These are phyloP conservation scores for Noctua janthina DNA, from an alignment of 2,888 invertebrate genomes.

Conservation along the genomic window DNA sequence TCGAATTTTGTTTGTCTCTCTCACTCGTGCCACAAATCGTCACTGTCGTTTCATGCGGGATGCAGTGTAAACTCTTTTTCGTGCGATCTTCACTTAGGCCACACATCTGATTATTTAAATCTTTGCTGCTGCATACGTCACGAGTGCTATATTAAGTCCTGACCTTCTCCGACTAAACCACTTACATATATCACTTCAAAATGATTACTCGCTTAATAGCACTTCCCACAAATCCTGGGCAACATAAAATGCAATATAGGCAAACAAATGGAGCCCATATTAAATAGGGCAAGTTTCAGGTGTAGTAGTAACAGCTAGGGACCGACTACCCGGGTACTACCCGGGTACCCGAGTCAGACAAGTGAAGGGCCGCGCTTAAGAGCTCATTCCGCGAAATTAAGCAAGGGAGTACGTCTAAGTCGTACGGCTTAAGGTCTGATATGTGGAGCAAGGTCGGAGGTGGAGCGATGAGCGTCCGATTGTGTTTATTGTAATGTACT, in stretches of 20 bases:
- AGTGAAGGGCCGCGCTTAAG: conserved; percentile 82
- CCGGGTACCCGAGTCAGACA: conserved; percentile 73
- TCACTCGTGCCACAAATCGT: background rate
- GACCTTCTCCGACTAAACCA: conserved; percentile 1
- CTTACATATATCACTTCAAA: conserved; percentile 49
- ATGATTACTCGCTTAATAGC: conserved; percentile 47
- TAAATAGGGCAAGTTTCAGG: conserved; percentile 69
- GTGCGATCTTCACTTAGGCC: background rate
- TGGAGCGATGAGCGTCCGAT: conserved; percentile 49
- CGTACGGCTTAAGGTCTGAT: conserved; percentile 78
- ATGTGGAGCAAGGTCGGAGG: conserved; percentile 54
- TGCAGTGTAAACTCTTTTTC: background rate
- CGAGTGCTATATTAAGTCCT: background rate
- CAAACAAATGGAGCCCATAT: conserved; percentile 65
- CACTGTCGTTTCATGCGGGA: too few relatives aligned
- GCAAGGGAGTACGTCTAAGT: conserved; percentile 84
- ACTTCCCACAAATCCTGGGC: conserved; percentile 63
- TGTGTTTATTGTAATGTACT: conserved; percentile 18
- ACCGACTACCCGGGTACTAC: background rate
- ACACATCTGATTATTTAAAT: background rate
- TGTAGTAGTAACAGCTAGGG: conserved; percentile 67
- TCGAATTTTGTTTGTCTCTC: background rate
- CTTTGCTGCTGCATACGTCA: background rate
- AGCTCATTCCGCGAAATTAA: conserved; percentile 88
- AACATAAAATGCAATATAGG: conserved; percentile 66